phyloP scores from a whole-genome alignment of 2,113 vertebrate genomes.

The Dendrocopos noguchii region DNA sequence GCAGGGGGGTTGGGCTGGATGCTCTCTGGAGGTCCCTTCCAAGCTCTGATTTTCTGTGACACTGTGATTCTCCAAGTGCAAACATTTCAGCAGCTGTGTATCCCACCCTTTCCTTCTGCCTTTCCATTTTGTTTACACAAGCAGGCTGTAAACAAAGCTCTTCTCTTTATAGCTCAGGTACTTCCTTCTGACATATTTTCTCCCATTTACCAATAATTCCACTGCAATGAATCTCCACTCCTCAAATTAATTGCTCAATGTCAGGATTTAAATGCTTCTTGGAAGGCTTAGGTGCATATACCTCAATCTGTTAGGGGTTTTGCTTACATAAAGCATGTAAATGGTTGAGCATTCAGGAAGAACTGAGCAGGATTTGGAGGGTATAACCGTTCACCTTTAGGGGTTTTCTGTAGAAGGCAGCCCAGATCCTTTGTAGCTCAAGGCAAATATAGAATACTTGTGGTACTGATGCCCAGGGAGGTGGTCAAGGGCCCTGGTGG shows the following conservation, averaged over 20 bases:
- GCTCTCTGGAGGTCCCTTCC: not conserved
- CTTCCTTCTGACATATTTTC: not conserved
- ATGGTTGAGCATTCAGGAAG: not conserved
- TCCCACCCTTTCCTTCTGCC: not conserved
- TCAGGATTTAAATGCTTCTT: not conserved
- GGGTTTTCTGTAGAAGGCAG: not conserved
- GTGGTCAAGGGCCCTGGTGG: no score
- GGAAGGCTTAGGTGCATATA: not conserved
- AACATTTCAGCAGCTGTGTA: not conserved
- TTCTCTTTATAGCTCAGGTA: not conserved
- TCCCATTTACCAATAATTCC: not conserved
- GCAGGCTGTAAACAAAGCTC: not conserved
- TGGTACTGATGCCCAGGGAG: not conserved
- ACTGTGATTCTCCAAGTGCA: not conserved
- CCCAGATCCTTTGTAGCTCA: not conserved
- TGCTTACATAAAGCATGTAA: not conserved
- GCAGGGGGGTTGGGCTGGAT: no score
- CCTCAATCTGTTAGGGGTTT: slow-evolving; percentile 21
- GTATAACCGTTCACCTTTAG: not conserved
- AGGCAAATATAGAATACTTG: not conserved
- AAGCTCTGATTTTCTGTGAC: not conserved
- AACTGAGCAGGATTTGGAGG: slow-evolving; percentile 10
- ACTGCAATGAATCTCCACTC: not conserved
- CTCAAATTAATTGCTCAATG: not conserved
- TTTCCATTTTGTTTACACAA: not conserved